Percentiles rank a stretch among this genome's conserved stretches.
Conservation (phyloP, 2,888 invertebrate genomes). For the Amaurobius ferox region DNA sequence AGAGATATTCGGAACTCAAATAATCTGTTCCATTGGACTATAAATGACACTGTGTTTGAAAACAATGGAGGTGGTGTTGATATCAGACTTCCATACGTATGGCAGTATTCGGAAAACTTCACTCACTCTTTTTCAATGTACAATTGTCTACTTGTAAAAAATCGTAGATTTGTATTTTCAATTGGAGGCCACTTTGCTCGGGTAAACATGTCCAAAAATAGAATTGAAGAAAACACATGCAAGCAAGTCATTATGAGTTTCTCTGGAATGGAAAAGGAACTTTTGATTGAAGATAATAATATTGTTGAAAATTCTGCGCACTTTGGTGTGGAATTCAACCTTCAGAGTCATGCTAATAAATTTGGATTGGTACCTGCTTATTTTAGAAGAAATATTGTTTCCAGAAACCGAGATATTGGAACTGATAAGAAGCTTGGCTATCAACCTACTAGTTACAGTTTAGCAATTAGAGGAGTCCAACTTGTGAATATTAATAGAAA, state of each 20-base stretch:
- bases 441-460: slow-evolving; percentile 85
- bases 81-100: slow-evolving; percentile 93
- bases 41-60: slow-evolving; percentile 91
- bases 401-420: slow-evolving; percentile 82
- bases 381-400: slow-evolving; percentile 87
- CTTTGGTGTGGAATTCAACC: slow-evolving; percentile 90
- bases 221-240: slow-evolving; percentile 90
- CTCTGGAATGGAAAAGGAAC: slow-evolving; percentile 97
- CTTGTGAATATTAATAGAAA: slow-evolving; percentile 94
- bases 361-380: slow-evolving; percentile 84
- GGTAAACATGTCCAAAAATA: slow-evolving; percentile 90
- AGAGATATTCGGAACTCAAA: slow-evolving; percentile 95
- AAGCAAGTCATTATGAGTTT: slow-evolving; percentile 87
- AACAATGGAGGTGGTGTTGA: slow-evolving; percentile 93
- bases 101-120: slow-evolving; percentile 95
- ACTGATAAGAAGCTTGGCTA: slow-evolving; percentile 53
- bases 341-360: slow-evolving; percentile 95
- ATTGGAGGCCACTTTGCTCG: slow-evolving; percentile 96
- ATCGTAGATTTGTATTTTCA: slow-evolving; percentile 87
- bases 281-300: slow-evolving; percentile 88
- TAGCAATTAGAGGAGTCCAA: slow-evolving; percentile 95
- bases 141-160: slow-evolving; percentile 91
- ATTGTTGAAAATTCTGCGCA: slow-evolving; percentile 88
- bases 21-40: slow-evolving; percentile 95
- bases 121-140: slow-evolving; percentile 92